Percentiles rank a stretch among this genome's conserved stretches.
Evolutionary conservation across 2,888 invertebrate species (phyloP).

Genomic region (Metopia argyrocephala): DNA sequence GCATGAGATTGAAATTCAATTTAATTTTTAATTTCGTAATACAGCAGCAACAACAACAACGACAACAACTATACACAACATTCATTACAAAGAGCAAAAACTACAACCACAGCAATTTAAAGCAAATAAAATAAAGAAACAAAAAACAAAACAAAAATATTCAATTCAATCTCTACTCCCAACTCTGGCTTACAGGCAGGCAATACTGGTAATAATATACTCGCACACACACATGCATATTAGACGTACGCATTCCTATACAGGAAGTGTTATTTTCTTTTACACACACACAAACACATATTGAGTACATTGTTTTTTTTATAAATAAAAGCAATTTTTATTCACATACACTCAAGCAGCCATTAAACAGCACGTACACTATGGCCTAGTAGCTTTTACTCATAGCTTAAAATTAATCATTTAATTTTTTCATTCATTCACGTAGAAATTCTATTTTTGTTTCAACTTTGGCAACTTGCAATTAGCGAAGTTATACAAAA

Average conservation of each 20-base stretch:
- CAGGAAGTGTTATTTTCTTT: constrained; percentile 36
- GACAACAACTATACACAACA: constrained; percentile 20
- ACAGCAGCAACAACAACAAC: constrained; percentile 33
- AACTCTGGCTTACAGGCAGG: constrained; percentile 16
- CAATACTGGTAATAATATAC: constrained; percentile 17
- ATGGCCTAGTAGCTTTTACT: constrained; percentile 22
- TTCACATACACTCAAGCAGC: neutral
- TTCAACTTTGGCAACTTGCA: too few species aligned
- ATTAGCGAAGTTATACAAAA: too few species aligned
- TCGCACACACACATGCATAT: constrained; percentile 6
- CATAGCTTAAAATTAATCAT: too few species aligned
- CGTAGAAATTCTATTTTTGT: too few species aligned
- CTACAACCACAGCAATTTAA: constrained; percentile 12
- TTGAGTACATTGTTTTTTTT: neutral
- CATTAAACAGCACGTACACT: constrained; percentile 28
- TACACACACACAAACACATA: neutral
- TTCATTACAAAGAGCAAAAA: constrained; percentile 10
- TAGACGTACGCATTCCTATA: constrained; percentile 46
- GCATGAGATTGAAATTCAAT: constrained; percentile 65
- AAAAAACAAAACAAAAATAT: constrained; percentile 49
- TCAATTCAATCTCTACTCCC: constrained; percentile 38
- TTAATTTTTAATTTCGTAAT: constrained; percentile 65
- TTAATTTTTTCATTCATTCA: too few species aligned
- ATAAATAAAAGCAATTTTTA: too few species aligned
- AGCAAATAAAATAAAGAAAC: constrained; percentile 49